These are phyloP conservation scores for Lymantria dispar DNA, from an alignment of 2,888 invertebrate genomes.

Conservation along the genomic window DNA sequence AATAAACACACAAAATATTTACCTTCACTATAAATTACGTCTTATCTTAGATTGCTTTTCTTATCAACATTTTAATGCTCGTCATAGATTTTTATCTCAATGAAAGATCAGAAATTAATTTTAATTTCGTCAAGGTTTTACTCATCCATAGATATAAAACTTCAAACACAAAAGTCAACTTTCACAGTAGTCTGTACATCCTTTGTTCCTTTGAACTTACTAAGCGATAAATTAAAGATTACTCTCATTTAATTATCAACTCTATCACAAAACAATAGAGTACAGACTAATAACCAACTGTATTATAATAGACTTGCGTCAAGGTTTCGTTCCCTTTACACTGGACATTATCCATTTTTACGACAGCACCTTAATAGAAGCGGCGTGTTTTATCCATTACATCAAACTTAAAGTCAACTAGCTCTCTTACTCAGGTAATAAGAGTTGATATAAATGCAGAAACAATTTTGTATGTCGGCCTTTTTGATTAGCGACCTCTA, in stretches of 20 bases:
- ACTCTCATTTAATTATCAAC: slow-evolving; percentile 21
- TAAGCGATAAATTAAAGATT: slow-evolving; percentile 3
- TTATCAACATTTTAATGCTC: slow-evolving; percentile 16
- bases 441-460: slow-evolving; percentile 9
- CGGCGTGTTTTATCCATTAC: slow-evolving; percentile 39
- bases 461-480: slow-evolving; percentile 25
- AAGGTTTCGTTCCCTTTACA: slow-evolving; percentile 38
- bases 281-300: slow-evolving; percentile 6
- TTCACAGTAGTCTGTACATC: slow-evolving; percentile 31
- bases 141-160: slow-evolving; percentile 15
- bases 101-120: slow-evolving; percentile 14
- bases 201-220: slow-evolving; percentile 23
- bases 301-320: slow-evolving; percentile 40
- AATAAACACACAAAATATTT: too few species aligned
- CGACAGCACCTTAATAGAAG: slow-evolving; percentile 56
- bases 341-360: slow-evolving; percentile 62
- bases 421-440: slow-evolving; percentile 22
- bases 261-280: slow-evolving; percentile 24
- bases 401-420: slow-evolving; percentile 9
- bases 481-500: slow-evolving; percentile 52
- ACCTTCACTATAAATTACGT: neutral
- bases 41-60: slow-evolving; percentile 11
- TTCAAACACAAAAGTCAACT: slow-evolving; percentile 27
- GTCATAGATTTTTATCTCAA: slow-evolving; percentile 18
- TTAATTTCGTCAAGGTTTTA: slow-evolving; percentile 16